Percentiles rank a stretch among this genome's conserved stretches.
phyloP scores from a whole-genome alignment of 2,797 vertebrate species.

The Meriones psammophilus region DNA sequence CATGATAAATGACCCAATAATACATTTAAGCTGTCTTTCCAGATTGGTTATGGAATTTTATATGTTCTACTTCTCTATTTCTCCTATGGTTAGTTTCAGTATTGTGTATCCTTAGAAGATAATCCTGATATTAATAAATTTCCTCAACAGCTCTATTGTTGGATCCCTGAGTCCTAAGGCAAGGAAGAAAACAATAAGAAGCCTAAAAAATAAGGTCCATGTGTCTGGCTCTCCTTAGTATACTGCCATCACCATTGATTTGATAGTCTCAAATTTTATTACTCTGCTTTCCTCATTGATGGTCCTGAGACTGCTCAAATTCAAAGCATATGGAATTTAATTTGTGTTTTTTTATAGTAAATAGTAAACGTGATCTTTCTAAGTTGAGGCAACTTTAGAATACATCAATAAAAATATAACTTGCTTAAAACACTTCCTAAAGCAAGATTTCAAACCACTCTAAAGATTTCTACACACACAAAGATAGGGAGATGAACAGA shows the following conservation, averaged over 20 bases:
- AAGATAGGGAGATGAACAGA: neutral
- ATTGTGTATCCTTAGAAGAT: slow-evolving; percentile 63
- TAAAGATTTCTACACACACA: neutral
- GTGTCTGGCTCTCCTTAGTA: neutral
- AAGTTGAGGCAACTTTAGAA: neutral
- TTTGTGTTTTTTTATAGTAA: slow-evolving; percentile 28
- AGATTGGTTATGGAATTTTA: slow-evolving; percentile 84
- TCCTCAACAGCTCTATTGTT: slow-evolving; percentile 7
- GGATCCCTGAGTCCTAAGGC: neutral
- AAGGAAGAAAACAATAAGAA: slow-evolving; percentile 52
- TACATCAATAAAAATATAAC: neutral
- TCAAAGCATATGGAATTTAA: neutral
- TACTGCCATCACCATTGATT: neutral
- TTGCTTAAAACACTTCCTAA: neutral
- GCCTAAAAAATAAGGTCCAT: neutral
- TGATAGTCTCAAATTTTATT: slow-evolving; percentile 31
- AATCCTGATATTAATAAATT: slow-evolving; percentile 67
- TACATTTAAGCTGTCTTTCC: slow-evolving; percentile 84
- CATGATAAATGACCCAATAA: slow-evolving; percentile 84
- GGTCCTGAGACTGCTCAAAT: neutral
- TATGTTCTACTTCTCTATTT: slow-evolving; percentile 72
- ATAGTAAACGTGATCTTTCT: neutral
- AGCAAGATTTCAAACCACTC: neutral
- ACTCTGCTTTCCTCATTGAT: neutral
- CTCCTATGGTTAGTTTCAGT: slow-evolving; percentile 62